Evolutionary conservation across 37 sponge, comb jelly and placozoan species (phyloP).

Genomic region (Beroe forskalii): DNA sequence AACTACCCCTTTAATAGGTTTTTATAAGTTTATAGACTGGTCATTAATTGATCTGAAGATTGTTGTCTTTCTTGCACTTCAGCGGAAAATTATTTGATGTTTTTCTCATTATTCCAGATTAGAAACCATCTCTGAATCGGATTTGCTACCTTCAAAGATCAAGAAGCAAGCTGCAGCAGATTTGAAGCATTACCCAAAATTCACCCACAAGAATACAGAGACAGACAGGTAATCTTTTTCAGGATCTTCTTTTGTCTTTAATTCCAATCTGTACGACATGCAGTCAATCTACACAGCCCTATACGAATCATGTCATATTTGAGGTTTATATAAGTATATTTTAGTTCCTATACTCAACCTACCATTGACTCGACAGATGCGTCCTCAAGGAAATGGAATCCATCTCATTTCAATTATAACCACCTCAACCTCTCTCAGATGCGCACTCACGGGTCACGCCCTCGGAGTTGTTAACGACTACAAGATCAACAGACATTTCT

Average conservation of each 20-base stretch:
- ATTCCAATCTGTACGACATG: no score
- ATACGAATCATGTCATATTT: neutral
- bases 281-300: neutral
- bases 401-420: no score
- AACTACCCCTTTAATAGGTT: no score
- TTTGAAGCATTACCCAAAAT: slow-evolving; percentile 13
- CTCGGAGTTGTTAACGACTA: slow-evolving; percentile 32
- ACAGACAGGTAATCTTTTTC: slow-evolving; percentile 19
- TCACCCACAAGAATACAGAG: slow-evolving; percentile 32
- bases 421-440: no score
- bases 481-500: slow-evolving; percentile 29
- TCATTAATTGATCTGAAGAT: no score
- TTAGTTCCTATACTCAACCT: no score
- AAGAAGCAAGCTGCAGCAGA: slow-evolving; percentile 39
- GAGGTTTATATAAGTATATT: neutral
- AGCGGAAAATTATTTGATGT: no score
- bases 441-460: slow-evolving; percentile 24
- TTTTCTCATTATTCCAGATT: no score
- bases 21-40: no score
- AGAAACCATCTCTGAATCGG: slow-evolving; percentile 42
- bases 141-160: slow-evolving; percentile 15
- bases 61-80: no score
- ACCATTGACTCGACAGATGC: no score
- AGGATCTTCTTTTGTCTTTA: neutral
- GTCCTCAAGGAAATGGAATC: no score